Evolutionary conservation across 2,797 vertebrate genomes (phyloP).

Genomic region (Leptodon cayanensis): DNA sequence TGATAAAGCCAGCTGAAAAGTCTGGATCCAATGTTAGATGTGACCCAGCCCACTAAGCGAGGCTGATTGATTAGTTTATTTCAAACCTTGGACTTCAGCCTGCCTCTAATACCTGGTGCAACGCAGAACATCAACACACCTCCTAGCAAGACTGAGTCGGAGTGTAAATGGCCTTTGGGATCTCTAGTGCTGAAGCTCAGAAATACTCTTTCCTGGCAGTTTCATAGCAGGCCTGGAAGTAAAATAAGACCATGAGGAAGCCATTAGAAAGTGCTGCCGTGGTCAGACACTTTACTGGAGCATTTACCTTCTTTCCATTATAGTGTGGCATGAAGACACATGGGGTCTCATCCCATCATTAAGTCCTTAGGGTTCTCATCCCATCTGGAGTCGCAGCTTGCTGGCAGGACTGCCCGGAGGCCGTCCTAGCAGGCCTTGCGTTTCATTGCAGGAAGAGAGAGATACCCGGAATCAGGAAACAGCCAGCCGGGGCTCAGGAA

Average conservation of each 20-base stretch:
- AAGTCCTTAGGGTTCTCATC: background rate
- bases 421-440: background rate
- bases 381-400: background rate
- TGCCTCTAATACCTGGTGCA: background rate
- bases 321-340: background rate
- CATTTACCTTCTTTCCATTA: background rate
- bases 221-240: background rate
- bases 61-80: background rate
- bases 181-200: background rate
- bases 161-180: background rate
- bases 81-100: background rate
- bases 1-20: background rate
- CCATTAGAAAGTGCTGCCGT: background rate
- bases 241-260: background rate
- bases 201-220: background rate
- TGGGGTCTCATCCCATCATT: background rate
- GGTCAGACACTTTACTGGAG: background rate
- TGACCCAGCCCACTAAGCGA: background rate
- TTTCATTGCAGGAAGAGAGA: slow-evolving; percentile 50
- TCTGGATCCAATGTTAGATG: background rate
- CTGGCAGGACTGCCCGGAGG: background rate
- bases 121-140: background rate
- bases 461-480: slow-evolving; percentile 15
- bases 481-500: slow-evolving; percentile 69
- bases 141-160: background rate